phyloP scores from a whole-genome alignment of 2,113 vertebrate species.

The Chaenogobius annularis region DNA sequence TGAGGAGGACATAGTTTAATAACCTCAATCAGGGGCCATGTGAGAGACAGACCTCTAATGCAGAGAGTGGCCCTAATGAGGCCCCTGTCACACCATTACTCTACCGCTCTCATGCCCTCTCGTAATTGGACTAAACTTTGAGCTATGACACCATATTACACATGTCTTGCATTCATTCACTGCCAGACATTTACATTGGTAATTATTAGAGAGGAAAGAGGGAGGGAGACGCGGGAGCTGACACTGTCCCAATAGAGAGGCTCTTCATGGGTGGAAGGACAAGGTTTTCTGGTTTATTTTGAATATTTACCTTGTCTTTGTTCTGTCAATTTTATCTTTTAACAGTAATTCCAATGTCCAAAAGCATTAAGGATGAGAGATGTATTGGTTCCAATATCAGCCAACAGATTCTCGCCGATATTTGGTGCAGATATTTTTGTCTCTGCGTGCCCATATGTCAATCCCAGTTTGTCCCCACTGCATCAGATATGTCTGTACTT shows the following conservation, averaged over 20 bases:
- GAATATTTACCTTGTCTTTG: too few species aligned
- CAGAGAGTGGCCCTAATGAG: slow-evolving; percentile 80
- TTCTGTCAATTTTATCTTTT: too few species aligned
- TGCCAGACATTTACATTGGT: slow-evolving; percentile 78
- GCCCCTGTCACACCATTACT: slow-evolving; percentile 80
- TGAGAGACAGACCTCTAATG: slow-evolving; percentile 80
- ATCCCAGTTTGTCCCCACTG: too few species aligned
- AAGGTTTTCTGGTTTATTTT: background rate
- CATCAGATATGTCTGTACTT: too few species aligned
- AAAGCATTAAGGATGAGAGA: too few species aligned
- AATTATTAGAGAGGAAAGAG: slow-evolving; percentile 75
- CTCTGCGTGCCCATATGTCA: too few species aligned
- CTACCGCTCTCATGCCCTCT: slow-evolving; percentile 73
- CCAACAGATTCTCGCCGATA: too few species aligned
- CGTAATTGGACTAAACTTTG: slow-evolving; percentile 84
- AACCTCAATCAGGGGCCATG: slow-evolving; percentile 77
- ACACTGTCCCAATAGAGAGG: slow-evolving; percentile 2
- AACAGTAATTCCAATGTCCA: too few species aligned
- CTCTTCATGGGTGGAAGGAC: slow-evolving; percentile 2
- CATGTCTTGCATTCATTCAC: slow-evolving; percentile 80
- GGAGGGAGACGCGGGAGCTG: slow-evolving; percentile 32
- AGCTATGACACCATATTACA: slow-evolving; percentile 83
- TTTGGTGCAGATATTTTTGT: too few species aligned
- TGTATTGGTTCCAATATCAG: too few species aligned
- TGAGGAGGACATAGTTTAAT: slow-evolving; percentile 79